A percentile compares a stretch with the other conserved stretches of the same genome.
phyloP scores from a whole-genome alignment of 2,113 vertebrate genomes.

The Diphyllodes magnificus region DNA sequence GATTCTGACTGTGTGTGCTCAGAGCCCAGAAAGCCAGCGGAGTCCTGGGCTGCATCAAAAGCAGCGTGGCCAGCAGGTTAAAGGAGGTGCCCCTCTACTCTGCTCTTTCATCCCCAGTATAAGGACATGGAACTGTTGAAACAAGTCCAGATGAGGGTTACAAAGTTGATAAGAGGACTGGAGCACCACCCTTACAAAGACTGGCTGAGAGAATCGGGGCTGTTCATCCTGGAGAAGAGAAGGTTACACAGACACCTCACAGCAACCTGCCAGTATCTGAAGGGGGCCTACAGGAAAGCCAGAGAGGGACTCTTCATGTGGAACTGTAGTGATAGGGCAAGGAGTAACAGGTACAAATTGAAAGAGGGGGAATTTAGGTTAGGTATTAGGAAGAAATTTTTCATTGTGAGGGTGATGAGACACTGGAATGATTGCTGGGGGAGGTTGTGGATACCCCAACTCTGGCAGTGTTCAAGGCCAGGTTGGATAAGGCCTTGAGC shows the following conservation, averaged over 20 bases:
- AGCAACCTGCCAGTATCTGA: not conserved
- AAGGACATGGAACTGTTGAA: not conserved
- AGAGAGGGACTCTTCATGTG: accelerated
- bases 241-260: accelerated
- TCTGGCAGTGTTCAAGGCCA: not conserved
- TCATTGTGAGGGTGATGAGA: not conserved
- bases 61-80: not conserved
- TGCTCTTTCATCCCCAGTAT: not conserved
- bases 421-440: not conserved
- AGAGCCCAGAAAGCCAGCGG: not conserved
- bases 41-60: not conserved
- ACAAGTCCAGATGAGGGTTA: not conserved
- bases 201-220: too few species aligned
- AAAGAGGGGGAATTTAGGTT: not conserved
- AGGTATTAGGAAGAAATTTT: not conserved
- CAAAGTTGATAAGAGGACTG: not conserved
- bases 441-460: not conserved
- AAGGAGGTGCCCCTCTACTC: not conserved
- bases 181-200: not conserved
- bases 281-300: not conserved
- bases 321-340: not conserved
- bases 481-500: not conserved
- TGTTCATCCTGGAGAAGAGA: not conserved
- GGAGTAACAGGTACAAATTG: not conserved
- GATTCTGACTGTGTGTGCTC: not conserved